These are phyloP conservation scores for Clarias gariepinus DNA, from an alignment of 2,113 vertebrate genomes.

Conservation along the genomic window DNA sequence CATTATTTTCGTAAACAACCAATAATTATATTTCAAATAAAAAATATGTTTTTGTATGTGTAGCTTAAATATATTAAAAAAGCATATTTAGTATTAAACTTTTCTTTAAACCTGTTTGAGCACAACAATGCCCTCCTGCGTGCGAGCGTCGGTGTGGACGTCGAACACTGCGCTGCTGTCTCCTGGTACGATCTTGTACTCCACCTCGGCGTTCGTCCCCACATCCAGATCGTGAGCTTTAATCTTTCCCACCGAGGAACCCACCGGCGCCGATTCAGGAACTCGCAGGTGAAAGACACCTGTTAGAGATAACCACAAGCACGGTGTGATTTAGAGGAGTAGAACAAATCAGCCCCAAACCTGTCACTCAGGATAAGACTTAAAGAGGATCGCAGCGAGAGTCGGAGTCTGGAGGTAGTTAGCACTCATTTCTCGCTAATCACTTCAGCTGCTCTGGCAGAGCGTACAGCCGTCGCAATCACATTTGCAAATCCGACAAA, in stretches of 20 bases:
- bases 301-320: conserved; percentile 53
- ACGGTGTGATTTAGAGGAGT: not conserved
- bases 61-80: not conserved
- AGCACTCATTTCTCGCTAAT: conserved; percentile 43
- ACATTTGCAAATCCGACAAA: conserved; percentile 38
- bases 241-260: conserved; percentile 85
- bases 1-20: not conserved
- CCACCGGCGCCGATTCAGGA: conserved; percentile 80
- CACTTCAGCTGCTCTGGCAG: conserved; percentile 30
- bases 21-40: not conserved
- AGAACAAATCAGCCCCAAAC: not conserved
- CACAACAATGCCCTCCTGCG: conserved; percentile 85
- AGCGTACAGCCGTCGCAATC: conserved; percentile 31
- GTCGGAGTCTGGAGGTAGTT: conserved; percentile 29
- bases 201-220: conserved; percentile 86
- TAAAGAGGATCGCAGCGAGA: not conserved
- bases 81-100: not conserved
- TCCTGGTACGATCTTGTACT: conserved; percentile 87
- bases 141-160: conserved; percentile 79
- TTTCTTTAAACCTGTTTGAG: conserved; percentile 83
- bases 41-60: not conserved
- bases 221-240: conserved; percentile 86
- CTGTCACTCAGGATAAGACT: conserved; percentile 58
- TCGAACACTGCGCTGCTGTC: conserved; percentile 89
- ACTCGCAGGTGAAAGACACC: conserved; percentile 91